phyloP scores from a whole-genome alignment of 2,888 invertebrate genomes.

The Synergus laeviventris region DNA sequence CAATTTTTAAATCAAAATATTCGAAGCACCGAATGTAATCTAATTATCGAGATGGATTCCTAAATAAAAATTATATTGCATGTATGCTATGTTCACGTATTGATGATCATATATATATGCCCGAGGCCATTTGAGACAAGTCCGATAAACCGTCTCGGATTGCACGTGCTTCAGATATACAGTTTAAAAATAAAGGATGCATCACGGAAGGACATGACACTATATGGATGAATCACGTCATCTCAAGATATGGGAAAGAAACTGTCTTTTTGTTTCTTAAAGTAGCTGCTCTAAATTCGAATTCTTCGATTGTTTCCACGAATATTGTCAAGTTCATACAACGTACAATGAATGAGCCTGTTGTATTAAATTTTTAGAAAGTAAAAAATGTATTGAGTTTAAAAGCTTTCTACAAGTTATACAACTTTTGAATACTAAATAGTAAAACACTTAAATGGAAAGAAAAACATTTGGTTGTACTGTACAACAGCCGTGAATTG shows the following conservation, averaged over 20 bases:
- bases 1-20: background rate
- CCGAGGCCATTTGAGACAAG: slow-evolving; percentile 31
- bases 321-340: background rate
- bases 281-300: background rate
- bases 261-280: slow-evolving; percentile 21
- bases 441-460: background rate
- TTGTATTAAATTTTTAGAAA: background rate
- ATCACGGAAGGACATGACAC: slow-evolving; percentile 54
- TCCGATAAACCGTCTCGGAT: slow-evolving; percentile 47
- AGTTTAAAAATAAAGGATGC: slow-evolving; percentile 64
- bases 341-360: background rate
- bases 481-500: background rate
- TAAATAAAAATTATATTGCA: slow-evolving; percentile 21
- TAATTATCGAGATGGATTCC: slow-evolving; percentile 15
- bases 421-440: background rate
- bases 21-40: background rate
- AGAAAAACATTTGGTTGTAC: background rate
- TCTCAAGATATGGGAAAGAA: slow-evolving; percentile 49
- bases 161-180: slow-evolving; percentile 51
- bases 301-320: background rate
- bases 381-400: background rate
- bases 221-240: slow-evolving; percentile 48
- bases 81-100: background rate
- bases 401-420: background rate
- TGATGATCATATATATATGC: slow-evolving; percentile 9